Conservation (phyloP, 2,888 invertebrate genomes). For the Endotricha flammealis region DNA sequence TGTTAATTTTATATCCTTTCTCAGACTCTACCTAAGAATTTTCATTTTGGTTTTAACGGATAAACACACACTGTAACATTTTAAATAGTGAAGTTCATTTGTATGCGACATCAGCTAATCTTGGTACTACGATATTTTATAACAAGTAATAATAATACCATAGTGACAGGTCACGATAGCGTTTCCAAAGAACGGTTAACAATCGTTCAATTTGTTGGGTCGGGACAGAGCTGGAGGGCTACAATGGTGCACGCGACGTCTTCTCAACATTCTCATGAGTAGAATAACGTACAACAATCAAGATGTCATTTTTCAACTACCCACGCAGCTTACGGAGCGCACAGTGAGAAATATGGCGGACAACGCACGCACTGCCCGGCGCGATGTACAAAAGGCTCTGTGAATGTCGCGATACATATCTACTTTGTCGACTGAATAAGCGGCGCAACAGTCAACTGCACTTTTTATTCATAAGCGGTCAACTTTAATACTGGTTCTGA, state of each 20-base stretch:
- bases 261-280: conserved; percentile 70
- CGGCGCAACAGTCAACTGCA: conserved; percentile 50
- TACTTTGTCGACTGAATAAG: conserved; percentile 46
- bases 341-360: conserved; percentile 71
- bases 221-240: conserved; percentile 48
- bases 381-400: conserved; percentile 63
- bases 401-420: conserved; percentile 70
- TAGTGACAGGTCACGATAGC: conserved; percentile 67
- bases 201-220: conserved; percentile 75
- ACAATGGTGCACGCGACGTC: conserved; percentile 71
- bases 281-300: conserved; percentile 77
- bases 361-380: conserved; percentile 60
- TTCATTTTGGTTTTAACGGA: too few species aligned
- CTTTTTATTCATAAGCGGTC: too few species aligned
- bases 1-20: too few species aligned
- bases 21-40: too few species aligned
- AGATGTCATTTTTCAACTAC: conserved; percentile 79
- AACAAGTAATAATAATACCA: conserved; percentile 65
- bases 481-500: too few species aligned
- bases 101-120: too few species aligned
- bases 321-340: conserved; percentile 62
- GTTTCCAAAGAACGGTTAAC: conserved; percentile 65
- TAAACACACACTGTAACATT: too few species aligned
- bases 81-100: too few species aligned
- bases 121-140: too few species aligned